Evolutionary conservation across 1,140 invertebrate genomes (phyloP).

Genomic region (Dinoponera quadriceps): DNA sequence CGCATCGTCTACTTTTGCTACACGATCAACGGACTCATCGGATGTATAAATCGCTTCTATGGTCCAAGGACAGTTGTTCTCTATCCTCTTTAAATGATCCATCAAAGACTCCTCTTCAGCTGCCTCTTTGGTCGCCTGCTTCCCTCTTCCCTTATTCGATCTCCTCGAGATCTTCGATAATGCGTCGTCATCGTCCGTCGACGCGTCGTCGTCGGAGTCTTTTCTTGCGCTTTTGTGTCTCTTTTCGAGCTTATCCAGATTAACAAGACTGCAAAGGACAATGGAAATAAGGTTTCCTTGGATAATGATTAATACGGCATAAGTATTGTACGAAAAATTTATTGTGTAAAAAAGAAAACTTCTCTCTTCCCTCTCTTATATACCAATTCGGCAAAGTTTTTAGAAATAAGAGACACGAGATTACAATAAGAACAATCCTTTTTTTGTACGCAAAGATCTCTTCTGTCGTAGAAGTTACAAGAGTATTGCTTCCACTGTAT

Average conservation of each 20-base stretch:
- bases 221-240: conserved; percentile 44
- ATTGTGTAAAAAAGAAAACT: conserved; percentile 1
- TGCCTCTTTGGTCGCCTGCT: conserved; percentile 55
- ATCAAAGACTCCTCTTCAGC: conserved; percentile 76
- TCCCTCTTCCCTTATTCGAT: conserved; percentile 55
- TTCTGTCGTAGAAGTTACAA: not conserved
- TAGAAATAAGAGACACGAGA: not conserved
- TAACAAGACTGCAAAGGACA: conserved; percentile 70
- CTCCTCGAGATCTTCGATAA: conserved; percentile 49
- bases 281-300: conserved; percentile 36
- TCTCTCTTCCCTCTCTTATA: too few relatives aligned
- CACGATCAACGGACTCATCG: conserved; percentile 51
- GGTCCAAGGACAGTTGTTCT: conserved; percentile 63
- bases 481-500: too few relatives aligned
- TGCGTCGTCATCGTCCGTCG: conserved; percentile 66
- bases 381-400: too few relatives aligned
- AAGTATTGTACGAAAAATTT: conserved; percentile 25
- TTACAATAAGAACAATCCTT: not conserved
- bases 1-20: conserved; percentile 19
- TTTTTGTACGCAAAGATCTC: not conserved
- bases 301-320: conserved; percentile 13
- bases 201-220: conserved; percentile 31
- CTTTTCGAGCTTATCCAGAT: conserved; percentile 68
- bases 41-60: conserved; percentile 56
- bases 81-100: conserved; percentile 74